Conservation (phyloP, 2,113 vertebrate genomes). For the Herpailurus yagouaroundi region DNA sequence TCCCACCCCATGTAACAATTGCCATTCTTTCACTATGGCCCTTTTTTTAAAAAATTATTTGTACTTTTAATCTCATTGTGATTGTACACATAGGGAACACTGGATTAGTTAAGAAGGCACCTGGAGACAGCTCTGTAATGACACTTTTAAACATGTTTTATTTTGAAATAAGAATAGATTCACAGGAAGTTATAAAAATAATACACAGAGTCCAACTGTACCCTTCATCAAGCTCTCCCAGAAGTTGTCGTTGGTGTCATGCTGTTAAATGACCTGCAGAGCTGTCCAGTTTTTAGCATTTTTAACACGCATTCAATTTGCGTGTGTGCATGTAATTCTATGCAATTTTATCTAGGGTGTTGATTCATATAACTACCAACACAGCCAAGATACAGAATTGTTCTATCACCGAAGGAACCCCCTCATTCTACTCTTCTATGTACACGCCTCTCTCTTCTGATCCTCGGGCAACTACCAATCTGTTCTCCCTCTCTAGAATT, state of each 20-base stretch:
- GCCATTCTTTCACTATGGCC: conserved; percentile 3
- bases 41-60: background rate
- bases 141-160: background rate
- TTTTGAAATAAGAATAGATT: conserved; percentile 11
- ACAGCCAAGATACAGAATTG: background rate
- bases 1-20: background rate
- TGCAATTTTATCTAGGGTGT: background rate
- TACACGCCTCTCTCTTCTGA: background rate
- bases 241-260: background rate
- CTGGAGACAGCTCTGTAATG: background rate
- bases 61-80: conserved; percentile 19
- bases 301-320: background rate
- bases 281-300: background rate
- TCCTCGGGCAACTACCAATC: background rate
- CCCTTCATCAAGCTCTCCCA: background rate
- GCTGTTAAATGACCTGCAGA: background rate
- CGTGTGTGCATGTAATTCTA: background rate
- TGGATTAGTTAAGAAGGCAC: background rate
- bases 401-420: background rate
- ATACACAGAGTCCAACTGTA: background rate
- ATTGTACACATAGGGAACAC: background rate
- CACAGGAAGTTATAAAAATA: background rate
- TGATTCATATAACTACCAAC: background rate
- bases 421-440: background rate
- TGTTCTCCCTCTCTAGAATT: background rate